Conservation (phyloP, 1,140 invertebrate species). For the Cherax destructor region DNA sequence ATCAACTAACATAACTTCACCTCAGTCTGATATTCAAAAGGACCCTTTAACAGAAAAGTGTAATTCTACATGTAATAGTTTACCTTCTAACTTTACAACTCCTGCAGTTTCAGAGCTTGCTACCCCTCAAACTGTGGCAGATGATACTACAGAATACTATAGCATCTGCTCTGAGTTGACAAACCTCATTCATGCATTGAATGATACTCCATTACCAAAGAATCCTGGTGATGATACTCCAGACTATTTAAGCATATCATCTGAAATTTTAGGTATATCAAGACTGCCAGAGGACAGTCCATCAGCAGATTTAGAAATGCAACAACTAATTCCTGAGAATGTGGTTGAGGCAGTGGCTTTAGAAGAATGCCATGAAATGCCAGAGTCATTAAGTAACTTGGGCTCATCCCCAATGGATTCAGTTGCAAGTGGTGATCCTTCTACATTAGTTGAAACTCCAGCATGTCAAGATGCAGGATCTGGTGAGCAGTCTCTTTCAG, state of each 20-base stretch:
- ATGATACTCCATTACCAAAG: slow-evolving; percentile 7
- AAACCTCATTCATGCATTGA: slow-evolving; percentile 10
- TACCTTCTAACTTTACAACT: slow-evolving; percentile 10
- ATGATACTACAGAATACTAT: slow-evolving; percentile 43
- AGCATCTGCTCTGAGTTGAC: slow-evolving; percentile 45
- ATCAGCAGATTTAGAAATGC: slow-evolving; percentile 24
- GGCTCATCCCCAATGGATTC: slow-evolving; percentile 26
- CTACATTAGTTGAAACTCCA: neutral
- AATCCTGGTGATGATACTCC: slow-evolving; percentile 45
- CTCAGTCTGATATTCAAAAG: neutral
- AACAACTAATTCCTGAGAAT: neutral
- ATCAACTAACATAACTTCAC: neutral
- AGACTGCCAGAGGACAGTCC: slow-evolving; percentile 41
- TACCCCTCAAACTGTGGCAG: slow-evolving; percentile 41
- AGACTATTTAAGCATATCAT: slow-evolving; percentile 40
- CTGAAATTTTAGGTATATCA: slow-evolving; percentile 19
- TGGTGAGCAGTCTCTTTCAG: slow-evolving; percentile 23
- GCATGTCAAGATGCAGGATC: slow-evolving; percentile 16
- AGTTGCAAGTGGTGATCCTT: slow-evolving; percentile 33
- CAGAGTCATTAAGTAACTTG: slow-evolving; percentile 3
- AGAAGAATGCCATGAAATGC: neutral
- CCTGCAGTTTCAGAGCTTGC: slow-evolving; percentile 3
- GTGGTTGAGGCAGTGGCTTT: neutral
- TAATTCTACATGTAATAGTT: slow-evolving; percentile 11
- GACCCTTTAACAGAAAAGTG: neutral